Base-by-base conservation (phyloP, 2,888 invertebrate genomes). In the Herminia tarsipennalis region DNA sequence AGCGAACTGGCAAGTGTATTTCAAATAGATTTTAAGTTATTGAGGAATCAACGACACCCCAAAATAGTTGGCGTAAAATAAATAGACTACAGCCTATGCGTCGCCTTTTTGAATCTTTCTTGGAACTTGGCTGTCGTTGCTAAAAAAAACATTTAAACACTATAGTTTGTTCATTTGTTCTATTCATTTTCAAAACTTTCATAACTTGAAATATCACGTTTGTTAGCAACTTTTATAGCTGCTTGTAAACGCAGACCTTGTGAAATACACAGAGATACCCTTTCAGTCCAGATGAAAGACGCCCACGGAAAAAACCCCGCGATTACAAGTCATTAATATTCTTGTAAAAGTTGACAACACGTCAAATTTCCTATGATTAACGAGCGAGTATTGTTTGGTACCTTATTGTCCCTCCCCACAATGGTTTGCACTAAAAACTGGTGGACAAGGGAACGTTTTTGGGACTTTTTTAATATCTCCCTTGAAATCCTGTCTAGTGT, bases 281-380 rank as follows among this genome's bases (percentile, higher is more conserved):
- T 25, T 36, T 43, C 43, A n/a, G 24, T 25, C 17, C 8, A 25
- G 32, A 34, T 29, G 21, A 51, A 52, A 55, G 41, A 52, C 36
- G 43, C 27, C 17, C 17, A 27, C 43, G 29, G 39, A 55, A 53
- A 25, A 57, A 58, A 51, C 20, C 27, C 47, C 47, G 43, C 52
- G 61, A 66, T 71, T 64, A 70, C 50, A 48, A 56, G 61, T 62
- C 68, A 73, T 76, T 75, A 77, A 75, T 78, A 71, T 66, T 65
- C 62, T 58, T 48, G 53, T 61, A 64, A 66, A 68, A 70, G 76
- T 75, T 80, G 83, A 83, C 80, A 70, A 58, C 47, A 65, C 63
- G 80, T 85, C 84, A 83, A 83, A 84, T 83, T 77, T 79, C 69
- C 55, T 53, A 73, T 82, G 85, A 85, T 82, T 74, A 80, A 85